Evolutionary conservation across 2,888 invertebrate species (phyloP).

Genomic region (Clostera curtula): DNA sequence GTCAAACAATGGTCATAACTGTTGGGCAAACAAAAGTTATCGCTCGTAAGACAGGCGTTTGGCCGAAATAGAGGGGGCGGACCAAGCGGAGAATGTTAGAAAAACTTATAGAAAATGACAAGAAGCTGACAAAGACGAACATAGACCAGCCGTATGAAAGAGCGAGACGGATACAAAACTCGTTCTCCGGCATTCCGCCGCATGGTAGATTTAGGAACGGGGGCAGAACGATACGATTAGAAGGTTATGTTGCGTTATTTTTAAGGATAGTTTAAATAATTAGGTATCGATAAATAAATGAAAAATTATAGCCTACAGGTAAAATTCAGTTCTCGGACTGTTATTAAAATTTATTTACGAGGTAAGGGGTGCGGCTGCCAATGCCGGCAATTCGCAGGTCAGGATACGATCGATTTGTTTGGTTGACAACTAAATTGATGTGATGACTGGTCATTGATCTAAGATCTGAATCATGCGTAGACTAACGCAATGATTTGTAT

Average conservation of each 20-base stretch:
- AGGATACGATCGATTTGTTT: slow-evolving; percentile 20
- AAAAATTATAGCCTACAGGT: slow-evolving; percentile 37
- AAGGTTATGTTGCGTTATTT: slow-evolving; percentile 69
- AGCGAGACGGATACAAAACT: slow-evolving; percentile 67
- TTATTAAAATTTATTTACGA: slow-evolving; percentile 36
- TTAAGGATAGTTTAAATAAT: slow-evolving; percentile 50
- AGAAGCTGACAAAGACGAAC: slow-evolving; percentile 62
- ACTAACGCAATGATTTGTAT: too few species aligned
- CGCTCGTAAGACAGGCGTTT: slow-evolving; percentile 54
- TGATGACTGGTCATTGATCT: slow-evolving; percentile 18
- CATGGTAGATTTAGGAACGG: slow-evolving; percentile 74
- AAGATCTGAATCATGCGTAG: slow-evolving; percentile 11
- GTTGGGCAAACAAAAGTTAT: slow-evolving; percentile 67
- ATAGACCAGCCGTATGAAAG: slow-evolving; percentile 50
- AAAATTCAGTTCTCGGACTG: slow-evolving; percentile 23
- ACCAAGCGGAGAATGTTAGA: slow-evolving; percentile 67
- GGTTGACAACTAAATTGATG: slow-evolving; percentile 26
- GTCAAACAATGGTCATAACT: slow-evolving; percentile 66
- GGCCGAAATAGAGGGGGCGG: slow-evolving; percentile 64
- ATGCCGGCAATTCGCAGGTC: slow-evolving; percentile 17
- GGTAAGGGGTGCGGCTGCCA: slow-evolving; percentile 24
- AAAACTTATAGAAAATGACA: slow-evolving; percentile 76
- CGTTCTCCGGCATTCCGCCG: slow-evolving; percentile 71
- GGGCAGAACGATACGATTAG: slow-evolving; percentile 72
- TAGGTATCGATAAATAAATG: slow-evolving; percentile 44